Conservation (phyloP, 2,113 vertebrate genomes). For the Cyanoramphus novaezelandiae region DNA sequence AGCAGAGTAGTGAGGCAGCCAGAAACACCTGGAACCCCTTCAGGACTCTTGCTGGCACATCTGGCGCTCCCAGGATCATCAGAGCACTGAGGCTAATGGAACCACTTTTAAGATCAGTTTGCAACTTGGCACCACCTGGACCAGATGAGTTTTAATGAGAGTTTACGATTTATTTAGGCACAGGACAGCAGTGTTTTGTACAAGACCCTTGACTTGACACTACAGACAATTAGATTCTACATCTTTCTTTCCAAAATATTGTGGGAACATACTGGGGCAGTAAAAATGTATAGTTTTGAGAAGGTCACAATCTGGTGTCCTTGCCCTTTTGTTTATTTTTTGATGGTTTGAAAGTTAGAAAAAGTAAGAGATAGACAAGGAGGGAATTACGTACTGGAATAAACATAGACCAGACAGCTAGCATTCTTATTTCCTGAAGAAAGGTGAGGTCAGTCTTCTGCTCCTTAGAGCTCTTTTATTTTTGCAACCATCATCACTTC, state of each 20-base stretch:
- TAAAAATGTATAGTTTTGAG: neutral
- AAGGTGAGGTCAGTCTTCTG: neutral
- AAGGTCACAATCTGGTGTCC: neutral
- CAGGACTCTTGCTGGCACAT: neutral
- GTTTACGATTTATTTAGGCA: neutral
- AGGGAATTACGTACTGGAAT: neutral
- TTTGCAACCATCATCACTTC: neutral
- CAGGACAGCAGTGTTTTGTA: neutral
- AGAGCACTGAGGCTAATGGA: neutral
- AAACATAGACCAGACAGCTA: neutral
- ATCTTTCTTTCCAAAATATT: neutral
- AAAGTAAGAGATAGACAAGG: neutral
- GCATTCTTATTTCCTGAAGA: neutral
- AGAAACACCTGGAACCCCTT: slow-evolving; percentile 27
- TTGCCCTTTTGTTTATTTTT: neutral
- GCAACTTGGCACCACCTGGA: neutral
- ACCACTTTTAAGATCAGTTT: slow-evolving; percentile 31
- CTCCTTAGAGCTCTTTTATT: neutral
- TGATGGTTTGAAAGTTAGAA: neutral
- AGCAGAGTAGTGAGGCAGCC: neutral
- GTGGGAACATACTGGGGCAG: neutral
- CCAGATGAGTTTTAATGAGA: neutral
- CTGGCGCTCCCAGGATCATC: neutral
- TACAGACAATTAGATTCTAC: neutral
- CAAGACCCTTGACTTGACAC: neutral